Percentiles rank a stretch among this genome's conserved stretches.
Evolutionary conservation across 1,140 invertebrate genomes (phyloP).

Genomic region (Eubasilissa regina): DNA sequence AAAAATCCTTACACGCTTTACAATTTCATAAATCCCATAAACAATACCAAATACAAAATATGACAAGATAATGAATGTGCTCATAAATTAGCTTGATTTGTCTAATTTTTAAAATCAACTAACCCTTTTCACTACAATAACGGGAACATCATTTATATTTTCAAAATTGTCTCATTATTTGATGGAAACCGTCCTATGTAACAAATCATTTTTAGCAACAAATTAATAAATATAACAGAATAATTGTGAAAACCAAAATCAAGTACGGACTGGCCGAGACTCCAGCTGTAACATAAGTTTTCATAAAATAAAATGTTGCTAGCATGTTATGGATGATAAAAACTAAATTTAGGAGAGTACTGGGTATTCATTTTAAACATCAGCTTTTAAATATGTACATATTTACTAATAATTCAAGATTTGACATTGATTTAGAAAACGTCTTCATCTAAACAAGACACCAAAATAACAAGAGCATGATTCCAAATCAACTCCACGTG

Average conservation of each 20-base stretch:
- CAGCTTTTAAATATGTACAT: constrained; percentile 16
- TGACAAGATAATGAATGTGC: constrained; percentile 2
- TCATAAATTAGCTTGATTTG: constrained; percentile 10
- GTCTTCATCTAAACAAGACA: background rate
- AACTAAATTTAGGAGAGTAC: background rate
- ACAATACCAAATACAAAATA: background rate
- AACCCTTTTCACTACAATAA: constrained; percentile 20
- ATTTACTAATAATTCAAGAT: constrained; percentile 7
- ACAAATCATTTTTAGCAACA: constrained; percentile 14
- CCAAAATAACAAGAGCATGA: constrained; percentile 1
- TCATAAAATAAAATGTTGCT: background rate
- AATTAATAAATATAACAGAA: background rate
- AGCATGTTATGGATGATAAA: background rate
- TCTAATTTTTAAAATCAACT: constrained; percentile 4
- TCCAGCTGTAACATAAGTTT: too few species aligned
- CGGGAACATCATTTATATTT: background rate
- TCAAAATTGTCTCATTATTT: constrained; percentile 7
- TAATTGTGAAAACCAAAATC: too few species aligned
- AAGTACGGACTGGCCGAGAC: too few species aligned
- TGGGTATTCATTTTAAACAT: background rate
- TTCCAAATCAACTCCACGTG: constrained; percentile 2
- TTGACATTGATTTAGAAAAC: constrained; percentile 10
- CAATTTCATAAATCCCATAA: constrained; percentile 14
- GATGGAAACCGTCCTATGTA: constrained; percentile 1
- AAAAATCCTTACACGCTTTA: background rate